Evolutionary conservation across 2,113 vertebrate species (phyloP).

Genomic region (Delphinus delphis): DNA sequence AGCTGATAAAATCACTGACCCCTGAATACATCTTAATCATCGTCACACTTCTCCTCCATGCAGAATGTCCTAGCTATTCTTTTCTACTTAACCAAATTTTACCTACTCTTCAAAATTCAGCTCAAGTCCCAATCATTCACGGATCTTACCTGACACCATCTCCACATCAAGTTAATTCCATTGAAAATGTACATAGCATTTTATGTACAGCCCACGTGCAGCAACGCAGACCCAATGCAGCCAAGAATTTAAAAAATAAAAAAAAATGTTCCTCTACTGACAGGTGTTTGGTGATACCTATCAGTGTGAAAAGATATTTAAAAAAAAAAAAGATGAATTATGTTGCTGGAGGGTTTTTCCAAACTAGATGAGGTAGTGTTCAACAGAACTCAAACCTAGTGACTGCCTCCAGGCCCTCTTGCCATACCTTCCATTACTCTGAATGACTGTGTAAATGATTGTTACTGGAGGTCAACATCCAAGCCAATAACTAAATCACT

Average conservation of each 20-base stretch:
- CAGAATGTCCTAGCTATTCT: neutral
- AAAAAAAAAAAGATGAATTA: neutral
- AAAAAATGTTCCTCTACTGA: too few relatives aligned
- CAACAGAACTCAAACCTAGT: neutral
- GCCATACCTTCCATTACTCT: neutral
- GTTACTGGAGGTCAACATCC: neutral
- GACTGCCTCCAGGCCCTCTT: neutral
- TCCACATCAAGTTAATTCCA: neutral
- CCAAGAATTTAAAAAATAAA: too few relatives aligned
- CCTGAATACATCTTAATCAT: neutral
- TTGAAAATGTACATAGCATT: neutral
- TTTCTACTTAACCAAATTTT: neutral
- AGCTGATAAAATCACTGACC: neutral
- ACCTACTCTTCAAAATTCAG: neutral
- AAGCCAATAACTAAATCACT: neutral
- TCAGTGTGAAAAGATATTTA: too few relatives aligned
- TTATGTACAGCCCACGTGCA: too few relatives aligned
- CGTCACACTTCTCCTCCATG: neutral
- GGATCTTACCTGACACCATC: neutral
- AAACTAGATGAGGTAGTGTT: neutral
- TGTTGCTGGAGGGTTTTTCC: neutral
- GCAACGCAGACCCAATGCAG: too few relatives aligned
- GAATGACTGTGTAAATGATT: neutral
- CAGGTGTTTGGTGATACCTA: too few relatives aligned
- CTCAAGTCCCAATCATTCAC: neutral